Evolutionary conservation across 2,888 invertebrate species (phyloP).

Genomic region (Glaucopsyche alexis): DNA sequence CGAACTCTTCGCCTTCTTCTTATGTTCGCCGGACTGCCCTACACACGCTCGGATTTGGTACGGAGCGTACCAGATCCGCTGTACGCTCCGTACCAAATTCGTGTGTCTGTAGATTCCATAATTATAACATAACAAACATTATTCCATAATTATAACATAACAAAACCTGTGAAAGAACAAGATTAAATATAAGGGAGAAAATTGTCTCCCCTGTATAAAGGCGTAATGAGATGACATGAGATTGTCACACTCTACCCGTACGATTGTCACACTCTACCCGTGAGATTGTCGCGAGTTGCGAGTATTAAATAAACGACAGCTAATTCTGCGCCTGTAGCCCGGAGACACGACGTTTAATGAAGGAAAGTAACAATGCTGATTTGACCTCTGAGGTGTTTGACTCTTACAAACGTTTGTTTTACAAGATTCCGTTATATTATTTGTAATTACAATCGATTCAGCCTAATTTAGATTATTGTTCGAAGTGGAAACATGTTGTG

Average conservation of each 20-base stretch:
- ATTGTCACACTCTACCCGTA: slow-evolving; percentile 54
- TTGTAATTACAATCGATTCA: not conserved
- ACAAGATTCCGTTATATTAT: not conserved
- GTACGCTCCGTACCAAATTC: too few species aligned
- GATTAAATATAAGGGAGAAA: slow-evolving; percentile 13
- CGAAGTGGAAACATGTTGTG: not conserved
- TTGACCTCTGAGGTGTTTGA: slow-evolving; percentile 32
- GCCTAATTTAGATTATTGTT: not conserved
- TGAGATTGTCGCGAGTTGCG: slow-evolving; percentile 60
- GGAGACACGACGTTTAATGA: slow-evolving; percentile 34
- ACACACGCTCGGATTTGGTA: too few species aligned
- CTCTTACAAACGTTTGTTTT: not conserved
- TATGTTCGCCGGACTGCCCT: too few species aligned
- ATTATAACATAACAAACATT: not conserved
- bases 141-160: too few species aligned
- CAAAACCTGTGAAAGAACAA: not conserved
- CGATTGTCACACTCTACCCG: slow-evolving; percentile 34
- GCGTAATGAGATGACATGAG: slow-evolving; percentile 57
- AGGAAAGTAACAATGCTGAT: slow-evolving; percentile 34
- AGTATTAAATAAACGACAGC: slow-evolving; percentile 66
- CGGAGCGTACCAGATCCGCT: too few species aligned
- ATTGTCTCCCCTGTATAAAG: not conserved
- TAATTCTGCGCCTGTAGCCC: slow-evolving; percentile 52
- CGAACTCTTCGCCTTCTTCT: too few species aligned
- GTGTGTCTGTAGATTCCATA: too few species aligned